Evolutionary conservation across 2,888 invertebrate species (phyloP), one percentile per base, ranked within the genome.

Genomic region (Apamea monoglypha): DNA sequence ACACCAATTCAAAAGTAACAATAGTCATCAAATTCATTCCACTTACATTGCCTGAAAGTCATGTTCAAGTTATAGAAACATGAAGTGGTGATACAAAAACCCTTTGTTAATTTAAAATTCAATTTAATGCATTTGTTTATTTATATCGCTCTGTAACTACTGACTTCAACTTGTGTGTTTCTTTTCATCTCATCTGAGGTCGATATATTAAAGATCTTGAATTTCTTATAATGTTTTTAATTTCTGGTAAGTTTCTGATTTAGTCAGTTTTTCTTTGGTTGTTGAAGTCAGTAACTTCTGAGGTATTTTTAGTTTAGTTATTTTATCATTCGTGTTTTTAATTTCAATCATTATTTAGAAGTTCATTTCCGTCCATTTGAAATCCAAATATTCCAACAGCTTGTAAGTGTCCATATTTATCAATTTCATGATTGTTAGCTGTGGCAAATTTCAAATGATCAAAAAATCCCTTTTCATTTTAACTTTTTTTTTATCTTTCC

Each of bases 31-130:
- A 95, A 94, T 95, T 96, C 96, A 96, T 96, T 96, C 96, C 96
- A 96, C 95, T 96, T 96, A 95, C 96, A 96, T 95, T 96, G 94
- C 96, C 95, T 95, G 95, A 93, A 95, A 95, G 91, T 94, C 92
- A 93, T 93, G 93, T 95, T 94, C 92, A 92, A 94, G 94, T 93
- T 93, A 94, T 92, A 94, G 91, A 94, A 93, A 94, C 92, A 94
- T 95, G 95, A 95, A 95, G 95, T 94, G 95, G 96, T 96, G 95
- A 95, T 96, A 95, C 94, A 95, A 96, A 96, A 96, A 94, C 93
- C 91, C 93, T 87, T 88, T 93, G 95, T 96, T 96, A 96, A 95
- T 94, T 96, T 93, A 93, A 95, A 94, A 93, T 93, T 91, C 92
- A 92, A 91, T 93, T 96, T 94, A 94, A 95, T 94, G 94, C 94